phyloP scores from a whole-genome alignment of 2,888 invertebrate species.

The Spisula solida region DNA sequence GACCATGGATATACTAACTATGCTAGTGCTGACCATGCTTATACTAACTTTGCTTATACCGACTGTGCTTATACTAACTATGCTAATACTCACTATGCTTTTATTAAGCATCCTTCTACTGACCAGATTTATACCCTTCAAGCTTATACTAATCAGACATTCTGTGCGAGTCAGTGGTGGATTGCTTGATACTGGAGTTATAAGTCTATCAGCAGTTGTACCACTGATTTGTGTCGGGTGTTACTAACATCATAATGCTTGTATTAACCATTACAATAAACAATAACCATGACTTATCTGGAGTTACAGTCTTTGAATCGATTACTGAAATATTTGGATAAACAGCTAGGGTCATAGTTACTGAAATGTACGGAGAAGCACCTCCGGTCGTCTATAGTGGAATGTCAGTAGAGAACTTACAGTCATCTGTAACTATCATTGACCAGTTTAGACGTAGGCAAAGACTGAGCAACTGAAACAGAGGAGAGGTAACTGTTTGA shows the following conservation, averaged over 20 bases:
- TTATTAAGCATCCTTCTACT: not conserved
- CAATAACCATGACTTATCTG: not conserved
- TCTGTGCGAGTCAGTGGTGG: constrained; percentile 74
- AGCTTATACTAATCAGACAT: constrained; percentile 32
- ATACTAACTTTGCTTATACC: not conserved
- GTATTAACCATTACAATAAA: not conserved
- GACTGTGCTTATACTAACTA: no score
- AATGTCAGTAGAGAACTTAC: no score
- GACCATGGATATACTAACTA: no score
- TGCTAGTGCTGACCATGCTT: no score
- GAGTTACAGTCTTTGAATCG: not conserved
- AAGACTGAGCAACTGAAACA: no score
- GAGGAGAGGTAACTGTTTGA: no score
- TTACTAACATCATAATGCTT: constrained; percentile 50
- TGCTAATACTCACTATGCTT: not conserved
- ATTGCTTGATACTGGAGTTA: constrained; percentile 74
- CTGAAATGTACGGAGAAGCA: no score
- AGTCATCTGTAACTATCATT: no score
- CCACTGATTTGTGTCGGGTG: constrained; percentile 78
- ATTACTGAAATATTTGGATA: no score
- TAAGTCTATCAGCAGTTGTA: constrained; percentile 80
- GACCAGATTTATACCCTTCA: not conserved
- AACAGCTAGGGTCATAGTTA: no score
- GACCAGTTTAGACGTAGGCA: no score
- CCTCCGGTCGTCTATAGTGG: no score